Base-by-base conservation (phyloP, 53 echinoderm and acorn worm species). In the Crossaster papposus region DNA sequence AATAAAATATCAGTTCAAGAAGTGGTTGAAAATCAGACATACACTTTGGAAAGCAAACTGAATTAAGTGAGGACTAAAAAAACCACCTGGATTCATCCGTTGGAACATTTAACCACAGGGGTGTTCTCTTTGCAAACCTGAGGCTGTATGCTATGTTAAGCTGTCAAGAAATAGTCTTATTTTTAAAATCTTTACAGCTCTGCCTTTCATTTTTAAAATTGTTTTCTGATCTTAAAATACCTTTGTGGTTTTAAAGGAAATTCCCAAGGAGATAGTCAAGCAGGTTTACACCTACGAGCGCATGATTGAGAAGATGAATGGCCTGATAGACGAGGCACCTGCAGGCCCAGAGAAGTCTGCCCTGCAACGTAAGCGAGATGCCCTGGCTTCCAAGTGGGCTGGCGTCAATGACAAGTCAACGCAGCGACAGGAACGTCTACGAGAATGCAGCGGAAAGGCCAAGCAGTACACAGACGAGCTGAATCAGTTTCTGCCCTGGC, bases 251-350 rank as follows among this genome's bases (percentile, higher is more conserved):
- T 20, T 15, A 22, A 37, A 99, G 99, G 96, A 96, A 54, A 93
- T 96, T 34, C 96, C 96, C 82, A 99, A 99, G 77, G 99, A 99
- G 68, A 96, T 99, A 36, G 92, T 95, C 63, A 96, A 99, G 79
- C 99, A 99, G 80, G 99, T 93, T 28, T 96, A 96, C 93, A 96
- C 96, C 85, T 99, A 93, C 90, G 96, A 99, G 54, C 96, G 96
- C 36, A 92, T 99, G 91, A 73, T 94, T 22, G 96, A 99, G 82
- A 99, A 94, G 88, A 91, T 96, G 70, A 88, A 99, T 51, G 65
- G 91, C 62, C 92, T 96, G 70, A 93, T 89, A 37, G 94, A 96
- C 5, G 99, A 99, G 72, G 95, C 99, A 0, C 92, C 93, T 64
- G 32, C 91, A 13, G 96, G 93, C 14, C 86, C 96, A 0, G 99